A percentile compares a stretch with the other conserved stretches of the same genome.
phyloP scores from a whole-genome alignment of 2,888 invertebrate genomes.

The Rosalia funebris region DNA sequence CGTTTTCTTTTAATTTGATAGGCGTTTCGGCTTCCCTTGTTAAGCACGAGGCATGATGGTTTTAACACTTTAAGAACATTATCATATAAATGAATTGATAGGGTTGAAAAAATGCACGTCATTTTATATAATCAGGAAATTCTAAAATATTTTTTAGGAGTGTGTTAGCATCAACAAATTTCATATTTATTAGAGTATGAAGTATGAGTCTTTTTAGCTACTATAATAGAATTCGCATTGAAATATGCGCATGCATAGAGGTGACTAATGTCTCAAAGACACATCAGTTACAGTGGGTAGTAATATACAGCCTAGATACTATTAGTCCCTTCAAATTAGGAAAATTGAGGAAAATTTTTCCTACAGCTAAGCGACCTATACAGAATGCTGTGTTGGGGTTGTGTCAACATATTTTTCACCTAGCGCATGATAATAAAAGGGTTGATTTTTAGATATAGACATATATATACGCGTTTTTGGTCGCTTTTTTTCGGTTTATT shows the following conservation, averaged over 20 bases:
- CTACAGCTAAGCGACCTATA: too few species aligned
- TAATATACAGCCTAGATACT: neutral
- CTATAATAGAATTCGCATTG: neutral
- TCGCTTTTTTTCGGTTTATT: too few species aligned
- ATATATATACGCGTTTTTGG: too few species aligned
- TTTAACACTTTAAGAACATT: slow-evolving; percentile 16
- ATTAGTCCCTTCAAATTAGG: too few species aligned
- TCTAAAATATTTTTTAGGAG: slow-evolving; percentile 3
- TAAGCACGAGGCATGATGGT: slow-evolving; percentile 9
- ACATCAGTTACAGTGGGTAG: neutral
- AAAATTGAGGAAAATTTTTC: too few species aligned
- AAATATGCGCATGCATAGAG: neutral
- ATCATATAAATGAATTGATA: slow-evolving; percentile 21
- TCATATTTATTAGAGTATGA: neutral
- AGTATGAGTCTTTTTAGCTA: neutral
- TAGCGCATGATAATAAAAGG: too few species aligned
- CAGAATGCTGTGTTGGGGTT: too few species aligned
- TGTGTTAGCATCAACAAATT: neutral
- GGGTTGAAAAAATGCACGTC: slow-evolving; percentile 16
- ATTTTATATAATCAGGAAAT: slow-evolving; percentile 19
- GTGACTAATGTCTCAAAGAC: neutral
- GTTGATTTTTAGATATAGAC: too few species aligned
- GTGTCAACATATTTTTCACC: too few species aligned
- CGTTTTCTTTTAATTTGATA: slow-evolving; percentile 36
- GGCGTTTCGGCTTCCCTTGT: slow-evolving; percentile 30